Percentiles rank a stretch among this genome's conserved stretches.
Conservation (phyloP, 2,113 vertebrate genomes). For the Pantherophis guttatus region DNA sequence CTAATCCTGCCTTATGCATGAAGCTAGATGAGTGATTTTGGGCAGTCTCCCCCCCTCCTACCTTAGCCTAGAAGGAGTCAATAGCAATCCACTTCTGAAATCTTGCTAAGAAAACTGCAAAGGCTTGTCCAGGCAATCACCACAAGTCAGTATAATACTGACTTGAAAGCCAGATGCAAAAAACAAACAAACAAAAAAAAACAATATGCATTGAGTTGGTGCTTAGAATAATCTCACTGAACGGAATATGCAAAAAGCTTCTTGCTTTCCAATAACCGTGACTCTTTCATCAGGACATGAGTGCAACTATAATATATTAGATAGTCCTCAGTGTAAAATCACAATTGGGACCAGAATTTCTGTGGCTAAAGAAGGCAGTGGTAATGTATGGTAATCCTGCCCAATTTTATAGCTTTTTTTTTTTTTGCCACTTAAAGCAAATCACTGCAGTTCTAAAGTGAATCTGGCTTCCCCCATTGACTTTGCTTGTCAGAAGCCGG, state of each 20-base stretch:
- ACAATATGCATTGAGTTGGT: background rate
- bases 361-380: background rate
- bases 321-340: background rate
- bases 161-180: slow-evolving; percentile 5
- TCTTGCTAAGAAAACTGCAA: background rate
- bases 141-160: background rate
- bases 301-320: background rate
- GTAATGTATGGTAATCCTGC: background rate
- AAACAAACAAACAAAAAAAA: background rate
- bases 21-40: background rate
- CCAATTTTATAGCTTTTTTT: background rate
- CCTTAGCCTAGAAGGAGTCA: background rate
- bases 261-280: background rate
- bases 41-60: background rate
- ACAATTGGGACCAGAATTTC: background rate
- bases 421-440: background rate
- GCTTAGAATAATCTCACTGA: slow-evolving; percentile 12
- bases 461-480: background rate
- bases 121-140: background rate
- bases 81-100: background rate
- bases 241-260: background rate
- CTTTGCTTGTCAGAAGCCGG: background rate
- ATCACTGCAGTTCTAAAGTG: background rate
- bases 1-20: background rate
- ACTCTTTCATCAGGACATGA: slow-evolving; percentile 34